Conservation (phyloP, 1,140 invertebrate species). For the Trichonephila clavipes region DNA sequence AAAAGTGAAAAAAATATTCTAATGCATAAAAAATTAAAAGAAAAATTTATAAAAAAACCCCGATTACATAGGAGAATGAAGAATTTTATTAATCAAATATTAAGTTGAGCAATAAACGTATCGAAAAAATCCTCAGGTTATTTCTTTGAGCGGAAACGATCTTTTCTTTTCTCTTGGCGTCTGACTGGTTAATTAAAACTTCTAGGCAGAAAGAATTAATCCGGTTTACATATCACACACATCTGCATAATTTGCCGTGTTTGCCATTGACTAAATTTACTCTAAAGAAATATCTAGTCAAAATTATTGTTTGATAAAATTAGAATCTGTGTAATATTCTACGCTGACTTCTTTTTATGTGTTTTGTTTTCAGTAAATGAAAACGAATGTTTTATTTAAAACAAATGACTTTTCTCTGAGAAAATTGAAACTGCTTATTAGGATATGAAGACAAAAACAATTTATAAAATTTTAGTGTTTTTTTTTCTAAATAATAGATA, state of each 20-base stretch:
- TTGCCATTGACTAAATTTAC: neutral
- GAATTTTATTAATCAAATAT: slow-evolving; percentile 26
- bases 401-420: neutral
- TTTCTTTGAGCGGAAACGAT: neutral
- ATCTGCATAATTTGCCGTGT: slow-evolving; percentile 22
- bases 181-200: slow-evolving; percentile 14
- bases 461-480: too few species aligned
- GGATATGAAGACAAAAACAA: too few species aligned
- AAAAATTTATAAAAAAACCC: too few species aligned
- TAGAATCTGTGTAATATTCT: neutral
- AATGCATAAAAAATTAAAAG: neutral
- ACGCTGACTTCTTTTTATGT: neutral
- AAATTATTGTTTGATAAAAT: neutral
- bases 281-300: neutral
- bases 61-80: neutral
- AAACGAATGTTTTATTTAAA: neutral
- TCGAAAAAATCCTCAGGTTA: neutral
- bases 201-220: neutral
- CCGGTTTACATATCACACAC: neutral
- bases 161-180: neutral
- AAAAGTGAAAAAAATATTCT: neutral
- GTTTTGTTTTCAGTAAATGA: neutral
- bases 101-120: slow-evolving; percentile 10
- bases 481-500: too few species aligned
- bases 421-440: neutral